Conservation (phyloP, 2,888 invertebrate genomes). For the Panopea generosa region DNA sequence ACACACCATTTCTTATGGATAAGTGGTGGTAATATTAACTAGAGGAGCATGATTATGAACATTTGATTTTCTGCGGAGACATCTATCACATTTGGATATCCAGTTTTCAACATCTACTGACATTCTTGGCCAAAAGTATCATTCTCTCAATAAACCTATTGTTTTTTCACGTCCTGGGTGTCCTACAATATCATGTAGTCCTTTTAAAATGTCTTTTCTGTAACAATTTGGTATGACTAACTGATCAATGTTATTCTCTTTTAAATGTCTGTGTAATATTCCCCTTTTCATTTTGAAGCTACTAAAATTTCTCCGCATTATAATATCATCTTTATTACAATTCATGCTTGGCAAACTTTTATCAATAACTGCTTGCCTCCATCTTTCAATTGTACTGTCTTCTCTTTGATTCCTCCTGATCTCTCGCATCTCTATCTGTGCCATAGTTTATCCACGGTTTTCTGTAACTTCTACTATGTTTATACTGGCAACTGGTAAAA, state of each 20-base stretch:
- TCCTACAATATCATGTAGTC: conserved; percentile 11
- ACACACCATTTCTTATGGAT: conserved; percentile 1
- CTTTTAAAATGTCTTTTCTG: background rate
- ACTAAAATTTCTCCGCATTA: background rate
- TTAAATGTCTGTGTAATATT: conserved; percentile 2
- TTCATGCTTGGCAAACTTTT: background rate
- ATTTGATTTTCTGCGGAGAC: background rate
- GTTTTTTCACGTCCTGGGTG: conserved; percentile 17
- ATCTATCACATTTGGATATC: conserved; percentile 7
- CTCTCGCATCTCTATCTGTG: conserved; percentile 18
- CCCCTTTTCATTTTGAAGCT: conserved; percentile 13
- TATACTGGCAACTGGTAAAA: background rate
- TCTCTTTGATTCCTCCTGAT: conserved; percentile 24
- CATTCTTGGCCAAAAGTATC: conserved; percentile 22
- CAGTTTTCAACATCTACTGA: conserved; percentile 11
- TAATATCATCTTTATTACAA: background rate
- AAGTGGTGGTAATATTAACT: background rate
- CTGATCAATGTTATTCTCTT: conserved; percentile 3
- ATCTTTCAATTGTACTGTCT: conserved; percentile 14
- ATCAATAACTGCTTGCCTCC: conserved; percentile 17
- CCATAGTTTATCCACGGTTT: conserved; percentile 10
- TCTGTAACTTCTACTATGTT: conserved; percentile 25
- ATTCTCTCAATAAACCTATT: conserved; percentile 2
- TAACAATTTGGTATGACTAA: conserved; percentile 17
- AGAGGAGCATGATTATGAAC: background rate